These are phyloP conservation scores for Ochlodes sylvanus DNA, from an alignment of 2,888 invertebrate genomes.

Conservation along the genomic window DNA sequence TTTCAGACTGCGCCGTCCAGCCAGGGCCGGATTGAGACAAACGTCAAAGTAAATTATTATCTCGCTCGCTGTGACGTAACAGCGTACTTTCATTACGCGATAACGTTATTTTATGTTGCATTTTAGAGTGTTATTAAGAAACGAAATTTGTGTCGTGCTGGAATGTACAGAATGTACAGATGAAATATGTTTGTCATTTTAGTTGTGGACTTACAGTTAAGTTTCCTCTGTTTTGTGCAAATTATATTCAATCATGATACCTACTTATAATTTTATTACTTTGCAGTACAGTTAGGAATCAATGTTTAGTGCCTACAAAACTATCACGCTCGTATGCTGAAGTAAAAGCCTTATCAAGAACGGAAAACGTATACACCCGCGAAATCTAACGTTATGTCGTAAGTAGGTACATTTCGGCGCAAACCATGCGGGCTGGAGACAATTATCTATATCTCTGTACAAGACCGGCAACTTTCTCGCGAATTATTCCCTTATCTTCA, in stretches of 20 bases:
- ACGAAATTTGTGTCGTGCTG: slow-evolving; percentile 24
- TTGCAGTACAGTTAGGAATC: too few species aligned
- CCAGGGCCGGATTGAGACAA: slow-evolving; percentile 69
- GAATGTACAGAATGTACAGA: slow-evolving; percentile 14
- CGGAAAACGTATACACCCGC: slow-evolving; percentile 16
- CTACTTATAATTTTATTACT: too few species aligned
- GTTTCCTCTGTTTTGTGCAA: too few species aligned
- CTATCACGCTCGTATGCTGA: background rate
- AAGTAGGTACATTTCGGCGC: slow-evolving; percentile 46
- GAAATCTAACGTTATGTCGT: slow-evolving; percentile 47
- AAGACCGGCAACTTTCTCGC: slow-evolving; percentile 66
- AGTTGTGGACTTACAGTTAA: background rate
- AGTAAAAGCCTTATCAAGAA: slow-evolving; percentile 17
- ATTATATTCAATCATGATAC: too few species aligned
- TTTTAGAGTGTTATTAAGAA: slow-evolving; percentile 30
- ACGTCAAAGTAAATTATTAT: slow-evolving; percentile 49
- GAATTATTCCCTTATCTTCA: slow-evolving; percentile 60
- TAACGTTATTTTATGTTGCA: slow-evolving; percentile 32
- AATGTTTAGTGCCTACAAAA: background rate
- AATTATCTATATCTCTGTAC: slow-evolving; percentile 52
- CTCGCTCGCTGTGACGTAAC: slow-evolving; percentile 40
- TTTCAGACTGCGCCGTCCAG: slow-evolving; percentile 83
- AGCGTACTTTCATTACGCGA: slow-evolving; percentile 35
- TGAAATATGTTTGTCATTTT: slow-evolving; percentile 20
- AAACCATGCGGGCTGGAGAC: slow-evolving; percentile 62